Percentiles rank a stretch among this genome's conserved stretches.
These are phyloP conservation scores for Spodoptera littoralis DNA, from an alignment of 2,888 invertebrate species.

Conservation along the genomic window DNA sequence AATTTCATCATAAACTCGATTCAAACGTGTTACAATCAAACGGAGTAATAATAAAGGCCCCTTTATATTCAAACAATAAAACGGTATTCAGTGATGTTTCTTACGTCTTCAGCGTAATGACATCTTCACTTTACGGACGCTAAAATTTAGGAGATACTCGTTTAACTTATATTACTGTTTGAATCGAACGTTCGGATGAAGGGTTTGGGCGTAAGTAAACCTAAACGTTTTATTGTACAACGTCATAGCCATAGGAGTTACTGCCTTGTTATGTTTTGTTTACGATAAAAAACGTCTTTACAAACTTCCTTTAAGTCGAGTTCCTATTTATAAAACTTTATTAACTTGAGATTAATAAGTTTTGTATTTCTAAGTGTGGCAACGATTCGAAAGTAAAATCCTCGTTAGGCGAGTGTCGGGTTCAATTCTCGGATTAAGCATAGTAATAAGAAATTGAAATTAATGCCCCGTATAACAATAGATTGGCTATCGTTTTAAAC, in stretches of 20 bases:
- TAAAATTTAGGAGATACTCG: constrained; percentile 79
- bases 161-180: constrained; percentile 74
- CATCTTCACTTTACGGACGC: constrained; percentile 80
- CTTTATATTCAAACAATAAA: constrained; percentile 86
- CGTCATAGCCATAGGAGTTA: constrained; percentile 35
- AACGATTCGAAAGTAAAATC: too few relatives aligned
- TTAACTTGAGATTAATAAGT: too few relatives aligned
- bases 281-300: constrained; percentile 5
- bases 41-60: constrained; percentile 76
- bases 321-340: too few relatives aligned
- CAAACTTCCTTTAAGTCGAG: not conserved
- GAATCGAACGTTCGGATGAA: constrained; percentile 55
- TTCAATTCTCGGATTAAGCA: too few relatives aligned
- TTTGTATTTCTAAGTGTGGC: too few relatives aligned
- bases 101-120: constrained; percentile 80
- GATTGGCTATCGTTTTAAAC: too few relatives aligned
- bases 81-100: constrained; percentile 79
- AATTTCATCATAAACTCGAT: constrained; percentile 72
- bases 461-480: too few relatives aligned
- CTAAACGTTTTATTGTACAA: constrained; percentile 47
- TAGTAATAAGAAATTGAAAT: too few relatives aligned
- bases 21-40: constrained; percentile 78
- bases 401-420: too few relatives aligned
- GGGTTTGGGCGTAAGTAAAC: constrained; percentile 39
- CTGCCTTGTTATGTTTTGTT: constrained; percentile 21